Conservation (phyloP, 1,140 invertebrate genomes). For the Saxidomus purpurata region DNA sequence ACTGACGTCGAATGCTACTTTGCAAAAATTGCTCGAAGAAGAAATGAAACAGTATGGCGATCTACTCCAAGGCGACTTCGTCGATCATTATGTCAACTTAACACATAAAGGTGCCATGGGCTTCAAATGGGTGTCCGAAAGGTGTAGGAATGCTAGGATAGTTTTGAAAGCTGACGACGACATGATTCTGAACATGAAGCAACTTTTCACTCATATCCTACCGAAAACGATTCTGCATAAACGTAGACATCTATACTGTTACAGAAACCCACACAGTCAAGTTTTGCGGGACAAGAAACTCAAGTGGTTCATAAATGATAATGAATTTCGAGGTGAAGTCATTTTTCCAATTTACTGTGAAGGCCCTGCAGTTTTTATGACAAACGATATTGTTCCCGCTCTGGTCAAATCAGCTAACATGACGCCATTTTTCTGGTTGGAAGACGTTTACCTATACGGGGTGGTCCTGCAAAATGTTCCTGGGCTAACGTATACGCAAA, state of each 20-base stretch:
- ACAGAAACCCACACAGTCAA: constrained; percentile 7
- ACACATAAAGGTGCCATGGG: constrained; percentile 87
- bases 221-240: neutral
- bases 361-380: constrained; percentile 84
- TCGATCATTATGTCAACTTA: constrained; percentile 77
- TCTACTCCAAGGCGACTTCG: constrained; percentile 78
- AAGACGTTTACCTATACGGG: constrained; percentile 84
- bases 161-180: constrained; percentile 97
- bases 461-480: constrained; percentile 72
- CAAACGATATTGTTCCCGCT: constrained; percentile 80
- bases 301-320: constrained; percentile 61
- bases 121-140: constrained; percentile 91
- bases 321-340: constrained; percentile 48
- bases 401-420: constrained; percentile 76
- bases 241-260: constrained; percentile 56
- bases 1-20: constrained; percentile 84
- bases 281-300: constrained; percentile 41
- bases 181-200: constrained; percentile 90
- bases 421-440: constrained; percentile 72
- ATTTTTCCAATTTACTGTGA: constrained; percentile 81
- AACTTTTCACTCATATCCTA: constrained; percentile 9
- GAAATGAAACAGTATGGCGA: constrained; percentile 70
- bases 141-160: constrained; percentile 90
- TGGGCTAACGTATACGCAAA: neutral
- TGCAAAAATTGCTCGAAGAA: constrained; percentile 41